Base-by-base conservation (phyloP, 1,140 invertebrate genomes). In the Pemphigus obesinymphae region DNA sequence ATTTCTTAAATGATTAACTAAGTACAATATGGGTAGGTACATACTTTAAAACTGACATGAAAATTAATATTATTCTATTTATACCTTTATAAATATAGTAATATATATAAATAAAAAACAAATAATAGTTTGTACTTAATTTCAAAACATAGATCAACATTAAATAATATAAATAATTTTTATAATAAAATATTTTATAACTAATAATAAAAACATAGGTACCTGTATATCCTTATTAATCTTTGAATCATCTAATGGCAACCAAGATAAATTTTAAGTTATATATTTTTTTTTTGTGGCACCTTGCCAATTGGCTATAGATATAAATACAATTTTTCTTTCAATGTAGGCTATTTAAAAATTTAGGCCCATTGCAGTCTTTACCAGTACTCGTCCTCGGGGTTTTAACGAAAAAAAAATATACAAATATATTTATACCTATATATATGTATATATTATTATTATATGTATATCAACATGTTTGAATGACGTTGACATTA, bases 291-390 rank as follows among this genome's bases (percentile, higher is more conserved):
- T 78, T 78, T 78, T 31, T 58, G 34, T 80, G 76, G 37, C 55
- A 26, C 37, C 17, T 63, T 63, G 76, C 76, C 76, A 80, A 29
- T 80, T 45, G 55, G 55, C 37, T 80, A 20, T 43, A 63, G 73
- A 40, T 76, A 76, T 76, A 76, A 76, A 76, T 76, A 76, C 53
- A 75, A 76, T 40, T 13, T 58, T 58, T 55, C 37, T 43, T 80
- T 80, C 31, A 80, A 80, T 80, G 76, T 61, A 78, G 55, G 55
- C 37, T 61, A 80, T 63, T 80, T 43, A 58, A 23, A 80, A 63
- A 80, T 61, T 40, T 80, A 63, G 76, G 55, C 55, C 55, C 76
- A 61, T 20, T 58, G 55, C 37, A 45, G 55, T 80, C 55, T 63
- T 63, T 26, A 63, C 50, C 37, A 20, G 76, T 50, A 58, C 13